These are phyloP conservation scores for Rachycentron canadum DNA, from an alignment of 2,797 vertebrate species.

Conservation along the genomic window DNA sequence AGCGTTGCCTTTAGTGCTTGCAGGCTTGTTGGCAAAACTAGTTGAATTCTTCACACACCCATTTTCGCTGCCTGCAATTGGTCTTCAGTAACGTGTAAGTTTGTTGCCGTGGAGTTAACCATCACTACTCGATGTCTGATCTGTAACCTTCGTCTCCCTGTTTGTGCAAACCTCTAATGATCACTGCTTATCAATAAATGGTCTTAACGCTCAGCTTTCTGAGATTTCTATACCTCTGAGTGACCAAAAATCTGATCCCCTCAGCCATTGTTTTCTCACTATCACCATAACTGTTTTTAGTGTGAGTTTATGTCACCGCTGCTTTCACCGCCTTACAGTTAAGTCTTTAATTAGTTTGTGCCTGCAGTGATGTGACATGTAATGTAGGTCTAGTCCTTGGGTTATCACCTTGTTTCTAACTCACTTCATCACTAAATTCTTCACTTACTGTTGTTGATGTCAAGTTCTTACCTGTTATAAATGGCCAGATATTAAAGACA, in stretches of 20 bases:
- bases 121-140: conserved; percentile 14
- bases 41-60: conserved; percentile 5
- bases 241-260: conserved; percentile 14
- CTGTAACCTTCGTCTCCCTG: conserved; percentile 35
- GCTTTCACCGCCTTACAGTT: conserved; percentile 1
- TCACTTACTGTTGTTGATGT: neutral
- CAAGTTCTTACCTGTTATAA: neutral
- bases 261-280: neutral
- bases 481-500: neutral
- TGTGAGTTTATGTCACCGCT: conserved; percentile 32
- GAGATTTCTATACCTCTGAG: neutral
- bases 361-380: conserved; percentile 37
- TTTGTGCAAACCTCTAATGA: conserved; percentile 14
- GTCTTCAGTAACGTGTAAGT: neutral
- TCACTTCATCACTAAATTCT: conserved; percentile 6
- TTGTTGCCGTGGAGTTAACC: neutral
- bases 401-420: neutral
- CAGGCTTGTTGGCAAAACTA: conserved; percentile 2
- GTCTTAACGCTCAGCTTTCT: neutral
- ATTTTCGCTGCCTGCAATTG: neutral
- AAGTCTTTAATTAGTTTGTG: conserved; percentile 19
- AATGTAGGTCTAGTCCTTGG: conserved; percentile 28
- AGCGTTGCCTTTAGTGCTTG: neutral
- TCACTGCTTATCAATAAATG: conserved; percentile 1
- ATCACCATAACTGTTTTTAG: conserved; percentile 13